phyloP scores from a whole-genome alignment of 2,113 vertebrate genomes.

The Corythornis vintsioides region DNA sequence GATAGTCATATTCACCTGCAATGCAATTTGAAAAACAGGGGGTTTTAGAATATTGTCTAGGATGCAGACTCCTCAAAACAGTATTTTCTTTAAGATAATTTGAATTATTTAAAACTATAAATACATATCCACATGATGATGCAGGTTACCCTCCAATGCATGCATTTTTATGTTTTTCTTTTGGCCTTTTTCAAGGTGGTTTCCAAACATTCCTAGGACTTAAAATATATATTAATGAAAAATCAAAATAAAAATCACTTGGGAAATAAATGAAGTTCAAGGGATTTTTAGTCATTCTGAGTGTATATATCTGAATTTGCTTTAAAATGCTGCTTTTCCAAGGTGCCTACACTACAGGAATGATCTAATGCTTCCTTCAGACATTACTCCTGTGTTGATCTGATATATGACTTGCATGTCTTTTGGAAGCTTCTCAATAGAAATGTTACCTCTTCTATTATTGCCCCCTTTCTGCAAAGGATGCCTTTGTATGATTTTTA shows the following conservation, averaged over 20 bases:
- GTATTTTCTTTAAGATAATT: background rate
- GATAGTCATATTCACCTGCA: background rate
- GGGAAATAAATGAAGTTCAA: background rate
- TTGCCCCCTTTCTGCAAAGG: background rate
- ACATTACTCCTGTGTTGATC: background rate
- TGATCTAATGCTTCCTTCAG: background rate
- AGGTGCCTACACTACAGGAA: background rate
- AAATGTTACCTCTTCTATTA: background rate
- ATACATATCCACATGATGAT: background rate
- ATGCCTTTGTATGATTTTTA: background rate
- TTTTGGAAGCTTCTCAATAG: background rate
- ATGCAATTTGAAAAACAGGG: background rate
- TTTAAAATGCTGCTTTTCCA: background rate
- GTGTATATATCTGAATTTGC: background rate
- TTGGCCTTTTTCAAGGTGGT: background rate
- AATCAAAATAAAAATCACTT: background rate
- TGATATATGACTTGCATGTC: background rate
- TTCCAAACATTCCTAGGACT: background rate
- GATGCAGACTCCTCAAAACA: background rate
- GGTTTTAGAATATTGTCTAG: fast-evolving
- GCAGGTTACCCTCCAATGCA: background rate
- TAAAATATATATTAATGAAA: background rate
- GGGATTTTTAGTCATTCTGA: background rate
- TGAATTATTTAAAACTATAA: background rate
- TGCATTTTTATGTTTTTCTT: background rate